These are phyloP conservation scores for Metalampra italica DNA, from an alignment of 2,888 invertebrate species.

Conservation along the genomic window DNA sequence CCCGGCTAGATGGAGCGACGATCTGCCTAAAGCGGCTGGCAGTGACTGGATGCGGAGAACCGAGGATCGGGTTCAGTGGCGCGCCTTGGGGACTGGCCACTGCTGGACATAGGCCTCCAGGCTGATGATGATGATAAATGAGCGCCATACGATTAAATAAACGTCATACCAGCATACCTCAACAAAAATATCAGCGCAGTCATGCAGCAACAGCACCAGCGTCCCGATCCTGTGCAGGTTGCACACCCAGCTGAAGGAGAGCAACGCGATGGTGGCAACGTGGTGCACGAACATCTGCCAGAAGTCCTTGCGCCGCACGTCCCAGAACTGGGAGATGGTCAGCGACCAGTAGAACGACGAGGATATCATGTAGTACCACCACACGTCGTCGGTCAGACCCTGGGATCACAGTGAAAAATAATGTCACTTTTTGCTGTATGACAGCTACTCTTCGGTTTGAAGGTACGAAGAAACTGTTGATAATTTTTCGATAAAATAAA, in stretches of 20 bases:
- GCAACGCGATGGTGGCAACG: constrained; percentile 90
- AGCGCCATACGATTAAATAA: no score
- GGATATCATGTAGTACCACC: constrained; percentile 98
- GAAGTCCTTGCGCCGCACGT: constrained; percentile 93
- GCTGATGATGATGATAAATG: no score
- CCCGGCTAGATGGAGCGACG: no score
- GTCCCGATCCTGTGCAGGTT: constrained; percentile 95
- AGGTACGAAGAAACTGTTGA: no score
- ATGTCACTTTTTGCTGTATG: no score
- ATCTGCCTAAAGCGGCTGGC: no score
- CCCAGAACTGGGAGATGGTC: constrained; percentile 93
- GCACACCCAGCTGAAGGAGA: constrained; percentile 95
- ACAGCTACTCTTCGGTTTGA: no score
- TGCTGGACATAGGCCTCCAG: no score
- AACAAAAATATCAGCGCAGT: constrained; percentile 92
- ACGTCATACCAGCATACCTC: constrained; percentile 85
- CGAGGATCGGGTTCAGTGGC: no score
- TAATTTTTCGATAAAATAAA: no score
- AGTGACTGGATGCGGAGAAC: no score
- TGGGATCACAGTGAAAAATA: constrained; percentile 56
- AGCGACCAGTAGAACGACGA: constrained; percentile 96
- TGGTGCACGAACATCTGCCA: constrained; percentile 99
- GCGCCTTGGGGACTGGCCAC: no score
- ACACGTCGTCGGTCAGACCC: constrained; percentile 88
- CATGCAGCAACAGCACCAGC: constrained; percentile 90